These are phyloP conservation scores for Coluber constrictor DNA, from an alignment of 2,797 vertebrate genomes.

Conservation along the genomic window DNA sequence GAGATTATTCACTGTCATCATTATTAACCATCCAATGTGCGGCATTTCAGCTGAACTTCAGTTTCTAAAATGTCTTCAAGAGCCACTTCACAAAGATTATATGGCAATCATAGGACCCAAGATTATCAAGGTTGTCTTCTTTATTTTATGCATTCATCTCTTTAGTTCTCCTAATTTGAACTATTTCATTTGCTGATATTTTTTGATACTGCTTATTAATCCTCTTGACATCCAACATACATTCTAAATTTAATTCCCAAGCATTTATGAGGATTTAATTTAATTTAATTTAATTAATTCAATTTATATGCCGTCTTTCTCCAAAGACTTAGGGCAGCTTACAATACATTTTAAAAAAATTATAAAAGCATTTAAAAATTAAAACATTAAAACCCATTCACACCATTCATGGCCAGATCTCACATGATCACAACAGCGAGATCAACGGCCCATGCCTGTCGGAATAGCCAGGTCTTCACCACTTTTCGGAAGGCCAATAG, in stretches of 20 bases:
- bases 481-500: too few species aligned
- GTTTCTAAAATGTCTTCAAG: neutral
- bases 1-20: neutral
- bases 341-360: too few species aligned
- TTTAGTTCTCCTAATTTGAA: neutral
- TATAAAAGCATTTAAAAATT: too few species aligned
- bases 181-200: neutral
- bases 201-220: neutral
- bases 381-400: too few species aligned
- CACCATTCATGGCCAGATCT: too few species aligned
- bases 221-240: neutral
- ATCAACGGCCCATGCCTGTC: too few species aligned
- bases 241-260: neutral
- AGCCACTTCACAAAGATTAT: neutral
- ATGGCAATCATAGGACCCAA: neutral
- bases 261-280: neutral
- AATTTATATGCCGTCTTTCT: too few species aligned
- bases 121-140: neutral
- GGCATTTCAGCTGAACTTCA: neutral
- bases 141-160: neutral
- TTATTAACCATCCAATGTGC: neutral
- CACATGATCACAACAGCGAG: too few species aligned
- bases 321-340: too few species aligned
- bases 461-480: too few species aligned
- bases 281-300: too few species aligned